These are phyloP conservation scores for Heteromyza rotundicornis DNA, from an alignment of 2,888 invertebrate species.

Conservation along the genomic window DNA sequence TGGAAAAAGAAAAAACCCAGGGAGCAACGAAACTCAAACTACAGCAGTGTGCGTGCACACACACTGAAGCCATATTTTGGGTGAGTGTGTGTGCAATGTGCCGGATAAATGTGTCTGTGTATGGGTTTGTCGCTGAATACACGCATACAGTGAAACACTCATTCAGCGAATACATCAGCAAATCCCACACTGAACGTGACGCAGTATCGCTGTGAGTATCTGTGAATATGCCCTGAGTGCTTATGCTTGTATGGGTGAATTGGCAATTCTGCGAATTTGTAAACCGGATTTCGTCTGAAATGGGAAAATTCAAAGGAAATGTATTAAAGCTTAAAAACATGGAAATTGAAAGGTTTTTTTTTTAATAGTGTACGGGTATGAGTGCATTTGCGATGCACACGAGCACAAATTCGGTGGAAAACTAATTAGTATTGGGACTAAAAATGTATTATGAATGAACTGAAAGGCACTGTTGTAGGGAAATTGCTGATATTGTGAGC, in stretches of 20 bases:
- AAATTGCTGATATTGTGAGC: too few species aligned
- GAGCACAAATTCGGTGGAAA: too few species aligned
- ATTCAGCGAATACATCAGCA: constrained; percentile 22
- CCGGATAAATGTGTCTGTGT: constrained; percentile 14
- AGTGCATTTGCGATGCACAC: constrained; percentile 2
- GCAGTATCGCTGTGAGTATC: too few species aligned
- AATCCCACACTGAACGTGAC: not conserved
- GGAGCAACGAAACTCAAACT: constrained; percentile 2
- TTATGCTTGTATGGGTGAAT: constrained; percentile 20
- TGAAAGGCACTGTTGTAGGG: too few species aligned
- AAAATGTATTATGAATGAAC: too few species aligned
- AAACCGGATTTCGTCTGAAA: too few species aligned
- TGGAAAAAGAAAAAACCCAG: too few species aligned
- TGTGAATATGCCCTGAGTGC: not conserved
- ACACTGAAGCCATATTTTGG: constrained; percentile 17
- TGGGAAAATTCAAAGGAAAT: too few species aligned
- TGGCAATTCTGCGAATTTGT: too few species aligned
- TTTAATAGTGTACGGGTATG: constrained; percentile 13
- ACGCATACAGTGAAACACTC: not conserved
- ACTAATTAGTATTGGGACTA: too few species aligned
- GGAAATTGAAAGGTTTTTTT: not conserved
- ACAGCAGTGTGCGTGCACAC: constrained; percentile 18
- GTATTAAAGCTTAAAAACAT: too few species aligned
- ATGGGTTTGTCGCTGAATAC: constrained; percentile 16
- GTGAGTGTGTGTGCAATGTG: too few species aligned